Evolutionary conservation across 1,140 invertebrate species (phyloP), one percentile per base, ranked within the genome.

Genomic region (Archivesica marissinica): DNA sequence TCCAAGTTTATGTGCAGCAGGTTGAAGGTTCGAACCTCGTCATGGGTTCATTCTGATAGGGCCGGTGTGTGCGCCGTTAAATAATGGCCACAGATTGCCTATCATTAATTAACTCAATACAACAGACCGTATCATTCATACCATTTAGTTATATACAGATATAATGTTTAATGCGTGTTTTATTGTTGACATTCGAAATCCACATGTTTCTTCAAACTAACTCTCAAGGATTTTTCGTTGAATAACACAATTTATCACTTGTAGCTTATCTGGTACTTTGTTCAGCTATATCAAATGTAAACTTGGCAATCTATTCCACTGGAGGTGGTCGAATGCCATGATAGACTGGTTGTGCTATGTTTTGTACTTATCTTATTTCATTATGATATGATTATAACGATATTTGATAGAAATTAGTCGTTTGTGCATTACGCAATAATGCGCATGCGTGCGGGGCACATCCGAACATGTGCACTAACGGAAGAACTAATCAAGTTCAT

Each of bases 211-310:
- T 17, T 4, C n/a, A 59, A 59, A 59, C 23, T 28, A 13, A 59
- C 66, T 70, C 39, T 47, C 66, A 47, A 28, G 4, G 39, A 23
- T 44, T 44, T 70, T 70, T 28, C 66, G 66, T 44, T 70, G 66
- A 70, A 39, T 47, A 11, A 41, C 25, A 47, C n/a, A 70, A 23
- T 47, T 70, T 41, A 70, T 70, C 66, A 25, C 30, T 70, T 44
- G 6, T 13, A n/a, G 47, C 15, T 70, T 70, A 70, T 70, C 66
- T 38, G 35, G 35, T 30, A 41, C 66, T 70, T 41, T 70, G 66
- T 70, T 23, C 39, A 44, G 30, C 47, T 41, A 47, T 70, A 70
- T 70, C 66, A 70, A 41, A 38, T 39, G 17, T 28, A 41, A 70
- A 70, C 38, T 44, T 41, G 20, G 35, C 20, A 44, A 70, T 70